A percentile compares a stretch with the other conserved stretches of the same genome.
These are phyloP conservation scores for Ctenochaetus hawaiiensis DNA, from an alignment of 2,797 vertebrate genomes.

Conservation along the genomic window DNA sequence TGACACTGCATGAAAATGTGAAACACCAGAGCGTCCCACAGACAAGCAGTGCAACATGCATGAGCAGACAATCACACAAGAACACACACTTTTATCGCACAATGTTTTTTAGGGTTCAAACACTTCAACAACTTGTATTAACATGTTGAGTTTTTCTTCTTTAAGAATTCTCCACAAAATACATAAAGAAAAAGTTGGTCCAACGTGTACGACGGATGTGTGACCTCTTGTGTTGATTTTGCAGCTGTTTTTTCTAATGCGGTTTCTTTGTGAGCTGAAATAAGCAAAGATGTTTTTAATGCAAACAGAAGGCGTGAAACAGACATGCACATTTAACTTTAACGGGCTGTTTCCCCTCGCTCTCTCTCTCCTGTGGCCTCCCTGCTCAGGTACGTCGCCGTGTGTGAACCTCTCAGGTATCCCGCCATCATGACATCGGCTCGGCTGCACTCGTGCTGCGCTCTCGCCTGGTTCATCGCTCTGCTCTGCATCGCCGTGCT, in stretches of 20 bases:
- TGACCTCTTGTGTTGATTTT: neutral
- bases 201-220: neutral
- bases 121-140: neutral
- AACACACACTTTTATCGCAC: too few relatives aligned
- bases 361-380: neutral
- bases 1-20: too few relatives aligned
- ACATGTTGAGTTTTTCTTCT: neutral
- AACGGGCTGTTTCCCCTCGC: neutral
- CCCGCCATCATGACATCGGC: conserved; percentile 66
- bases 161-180: neutral
- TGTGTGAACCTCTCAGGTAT: conserved; percentile 74
- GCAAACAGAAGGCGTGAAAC: neutral
- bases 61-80: too few relatives aligned
- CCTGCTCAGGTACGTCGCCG: conserved; percentile 67
- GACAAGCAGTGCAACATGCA: too few relatives aligned
- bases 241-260: neutral
- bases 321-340: neutral
- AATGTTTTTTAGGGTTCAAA: too few relatives aligned
- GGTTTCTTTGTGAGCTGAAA: neutral
- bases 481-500: conserved; percentile 59
- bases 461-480: conserved; percentile 62
- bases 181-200: neutral
- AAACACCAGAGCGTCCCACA: too few relatives aligned
- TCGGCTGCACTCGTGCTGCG: conserved; percentile 52
- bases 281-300: neutral